A percentile compares a stretch with the other conserved stretches of the same genome.
phyloP scores from a whole-genome alignment of 1,140 invertebrate species.

The Brachionus sp. region DNA sequence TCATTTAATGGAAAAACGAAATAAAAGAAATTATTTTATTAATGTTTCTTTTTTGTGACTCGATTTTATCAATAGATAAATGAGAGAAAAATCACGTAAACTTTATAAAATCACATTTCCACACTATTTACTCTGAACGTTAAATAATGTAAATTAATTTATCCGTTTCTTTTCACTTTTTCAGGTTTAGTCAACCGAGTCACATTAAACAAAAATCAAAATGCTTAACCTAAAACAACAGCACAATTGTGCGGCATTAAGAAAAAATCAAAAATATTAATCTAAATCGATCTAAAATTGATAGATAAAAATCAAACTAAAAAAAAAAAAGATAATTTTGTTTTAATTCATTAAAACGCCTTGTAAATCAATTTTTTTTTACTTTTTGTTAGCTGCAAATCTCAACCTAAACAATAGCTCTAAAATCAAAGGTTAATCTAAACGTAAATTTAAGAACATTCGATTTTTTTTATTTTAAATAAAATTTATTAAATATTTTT shows the following conservation, averaged over 20 bases:
- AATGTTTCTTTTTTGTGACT: conserved; percentile 24
- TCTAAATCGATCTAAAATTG: neutral
- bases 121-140: neutral
- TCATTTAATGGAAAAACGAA: conserved; percentile 2
- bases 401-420: neutral
- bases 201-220: neutral
- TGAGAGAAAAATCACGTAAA: conserved; percentile 13
- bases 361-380: neutral
- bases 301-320: neutral
- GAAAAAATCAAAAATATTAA: neutral
- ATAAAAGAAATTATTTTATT: conserved; percentile 20
- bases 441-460: neutral
- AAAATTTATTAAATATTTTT: no score
- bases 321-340: neutral
- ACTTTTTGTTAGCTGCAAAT: neutral
- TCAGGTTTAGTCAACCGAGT: neutral
- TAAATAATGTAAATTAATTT: neutral
- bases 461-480: neutral
- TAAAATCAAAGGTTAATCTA: neutral
- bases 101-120: conserved; percentile 32
- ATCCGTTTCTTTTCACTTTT: neutral
- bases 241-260: neutral
- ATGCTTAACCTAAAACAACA: neutral
- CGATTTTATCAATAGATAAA: neutral
- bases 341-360: neutral